Evolutionary conservation across 2,113 vertebrate species (phyloP).

Genomic region (Malurus elegans): DNA sequence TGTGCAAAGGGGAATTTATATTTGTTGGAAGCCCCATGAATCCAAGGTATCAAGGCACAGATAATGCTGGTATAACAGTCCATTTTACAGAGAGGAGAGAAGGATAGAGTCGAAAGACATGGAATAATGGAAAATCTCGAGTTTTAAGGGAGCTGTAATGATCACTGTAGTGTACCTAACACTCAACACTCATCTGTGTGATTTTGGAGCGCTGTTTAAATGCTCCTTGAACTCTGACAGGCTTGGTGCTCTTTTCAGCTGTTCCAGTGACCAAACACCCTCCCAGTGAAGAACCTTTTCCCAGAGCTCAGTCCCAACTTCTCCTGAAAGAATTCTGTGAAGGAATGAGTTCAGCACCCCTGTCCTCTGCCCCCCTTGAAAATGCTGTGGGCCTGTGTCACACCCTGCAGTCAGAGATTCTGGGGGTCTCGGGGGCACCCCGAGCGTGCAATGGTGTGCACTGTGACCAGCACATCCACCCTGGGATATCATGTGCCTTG

Average conservation of each 20-base stretch:
- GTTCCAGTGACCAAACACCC: not conserved
- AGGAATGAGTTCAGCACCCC: not conserved
- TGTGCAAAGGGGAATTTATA: slow-evolving; percentile 48
- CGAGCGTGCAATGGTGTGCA: accelerated
- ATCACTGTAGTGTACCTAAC: not conserved
- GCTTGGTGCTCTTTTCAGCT: not conserved
- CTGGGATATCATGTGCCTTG: too few species aligned
- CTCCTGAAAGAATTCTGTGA: not conserved
- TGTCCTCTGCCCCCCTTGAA: too few species aligned
- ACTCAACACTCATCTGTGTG: accelerated
- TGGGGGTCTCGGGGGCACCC: not conserved
- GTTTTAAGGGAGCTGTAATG: not conserved
- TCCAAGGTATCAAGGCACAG: slow-evolving; percentile 1
- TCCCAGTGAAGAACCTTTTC: not conserved
- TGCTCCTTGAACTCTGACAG: not conserved
- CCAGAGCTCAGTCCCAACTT: not conserved
- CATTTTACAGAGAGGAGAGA: not conserved
- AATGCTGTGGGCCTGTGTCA: not conserved
- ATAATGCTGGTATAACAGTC: not conserved
- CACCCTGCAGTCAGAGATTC: not conserved
- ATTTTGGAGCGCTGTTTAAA: not conserved
- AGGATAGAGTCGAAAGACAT: not conserved
- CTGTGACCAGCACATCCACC: not conserved
- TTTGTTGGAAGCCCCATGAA: slow-evolving; percentile 33
- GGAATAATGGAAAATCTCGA: not conserved